A percentile compares a stretch with the other conserved stretches of the same genome.
Conservation (phyloP, 2,797 vertebrate genomes). For the Ctenopoma kingsleyae region DNA sequence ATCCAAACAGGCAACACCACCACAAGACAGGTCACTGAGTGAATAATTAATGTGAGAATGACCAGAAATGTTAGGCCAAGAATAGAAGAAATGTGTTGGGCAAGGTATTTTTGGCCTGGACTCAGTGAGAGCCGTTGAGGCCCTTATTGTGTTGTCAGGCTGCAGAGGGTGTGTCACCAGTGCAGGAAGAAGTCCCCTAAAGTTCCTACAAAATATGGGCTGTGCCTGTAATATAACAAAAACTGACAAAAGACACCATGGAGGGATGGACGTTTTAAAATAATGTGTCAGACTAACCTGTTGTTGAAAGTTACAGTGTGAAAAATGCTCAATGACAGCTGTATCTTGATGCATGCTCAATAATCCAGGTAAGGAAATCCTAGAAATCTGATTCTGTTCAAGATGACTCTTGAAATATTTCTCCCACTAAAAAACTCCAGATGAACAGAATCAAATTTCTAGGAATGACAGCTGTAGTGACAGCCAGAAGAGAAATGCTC, state of each 20-base stretch:
- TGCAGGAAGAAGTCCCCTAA: conserved; percentile 64
- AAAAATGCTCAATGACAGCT: background rate
- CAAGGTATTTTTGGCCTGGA: conserved; percentile 26
- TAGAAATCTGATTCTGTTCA: no score
- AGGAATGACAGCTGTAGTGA: no score
- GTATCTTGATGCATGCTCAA: no score
- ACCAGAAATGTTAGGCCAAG: conserved; percentile 42
- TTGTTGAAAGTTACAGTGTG: no score
- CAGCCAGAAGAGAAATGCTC: background rate
- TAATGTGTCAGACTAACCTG: background rate
- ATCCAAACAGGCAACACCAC: conserved; percentile 28
- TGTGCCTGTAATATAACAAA: background rate
- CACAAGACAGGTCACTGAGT: conserved; percentile 31
- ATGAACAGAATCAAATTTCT: no score
- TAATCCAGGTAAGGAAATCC: no score
- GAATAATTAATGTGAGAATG: conserved; percentile 71
- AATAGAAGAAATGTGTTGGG: conserved; percentile 34
- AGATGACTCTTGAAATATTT: no score
- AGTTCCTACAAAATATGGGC: conserved; percentile 16
- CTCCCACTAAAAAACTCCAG: no score
- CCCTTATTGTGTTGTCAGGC: conserved; percentile 27
- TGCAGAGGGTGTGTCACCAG: conserved; percentile 73
- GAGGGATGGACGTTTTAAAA: no score
- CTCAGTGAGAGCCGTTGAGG: conserved; percentile 10
- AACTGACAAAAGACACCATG: background rate